phyloP scores from a whole-genome alignment of 2,797 vertebrate species.

The Clarias fuscus region DNA sequence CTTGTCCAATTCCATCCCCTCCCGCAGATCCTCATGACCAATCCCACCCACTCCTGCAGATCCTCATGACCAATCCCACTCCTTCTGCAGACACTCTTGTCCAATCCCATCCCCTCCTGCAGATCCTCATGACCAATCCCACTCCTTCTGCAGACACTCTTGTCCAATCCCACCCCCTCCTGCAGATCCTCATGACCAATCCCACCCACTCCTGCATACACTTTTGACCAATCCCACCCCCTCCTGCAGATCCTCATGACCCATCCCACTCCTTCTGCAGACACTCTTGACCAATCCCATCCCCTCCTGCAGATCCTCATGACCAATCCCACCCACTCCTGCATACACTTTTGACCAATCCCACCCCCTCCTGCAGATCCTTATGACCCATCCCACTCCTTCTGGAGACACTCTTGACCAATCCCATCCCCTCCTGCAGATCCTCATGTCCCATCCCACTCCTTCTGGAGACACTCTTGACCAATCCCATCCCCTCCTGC shows the following conservation, averaged over 20 bases:
- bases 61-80: neutral
- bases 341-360: too few species aligned
- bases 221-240: too few species aligned
- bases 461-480: too few species aligned
- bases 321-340: too few species aligned
- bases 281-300: neutral
- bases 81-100: neutral
- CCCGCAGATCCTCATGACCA: neutral
- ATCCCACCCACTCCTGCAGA: neutral
- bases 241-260: too few species aligned
- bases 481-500: too few species aligned
- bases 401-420: too few species aligned
- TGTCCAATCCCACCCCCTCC: fast-evolving
- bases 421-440: too few species aligned
- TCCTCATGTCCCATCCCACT: too few species aligned
- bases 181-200: neutral
- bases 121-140: neutral
- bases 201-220: neutral
- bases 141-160: neutral
- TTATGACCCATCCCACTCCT: too few species aligned
- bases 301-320: too few species aligned
- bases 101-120: neutral
- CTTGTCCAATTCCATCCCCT: neutral
- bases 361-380: too few species aligned
- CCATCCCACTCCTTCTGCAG: neutral